Conservation (phyloP, 30 jellyfish, hydroid and myxozoan species). For the Turritopsis rubra region DNA sequence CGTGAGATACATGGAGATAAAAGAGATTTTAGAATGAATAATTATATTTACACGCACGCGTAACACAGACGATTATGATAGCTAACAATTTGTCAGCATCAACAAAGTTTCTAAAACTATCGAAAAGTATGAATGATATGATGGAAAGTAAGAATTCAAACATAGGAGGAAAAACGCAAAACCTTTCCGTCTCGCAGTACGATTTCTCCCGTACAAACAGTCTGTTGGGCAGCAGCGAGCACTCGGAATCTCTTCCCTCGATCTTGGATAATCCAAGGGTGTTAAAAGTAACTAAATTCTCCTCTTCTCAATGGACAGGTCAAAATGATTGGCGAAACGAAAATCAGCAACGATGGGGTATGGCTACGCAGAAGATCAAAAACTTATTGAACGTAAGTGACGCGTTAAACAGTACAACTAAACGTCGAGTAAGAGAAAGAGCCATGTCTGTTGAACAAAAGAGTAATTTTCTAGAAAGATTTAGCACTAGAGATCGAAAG, state of each 20-base stretch:
- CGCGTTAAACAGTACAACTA: constrained; percentile 12
- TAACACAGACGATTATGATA: neutral
- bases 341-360: constrained; percentile 6
- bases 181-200: neutral
- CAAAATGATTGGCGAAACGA: constrained; percentile 20
- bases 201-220: neutral
- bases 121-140: neutral
- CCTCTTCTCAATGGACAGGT: constrained; percentile 17
- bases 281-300: neutral
- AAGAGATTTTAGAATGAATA: neutral
- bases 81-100: neutral
- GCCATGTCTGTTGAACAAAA: constrained; percentile 32
- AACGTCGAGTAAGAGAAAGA: constrained; percentile 3
- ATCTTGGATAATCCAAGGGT: neutral
- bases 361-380: constrained; percentile 27
- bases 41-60: neutral
- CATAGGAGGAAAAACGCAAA: neutral
- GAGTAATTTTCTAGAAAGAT: constrained; percentile 23
- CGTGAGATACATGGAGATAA: neutral
- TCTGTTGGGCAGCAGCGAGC: neutral
- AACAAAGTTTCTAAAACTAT: neutral
- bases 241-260: constrained; percentile 15
- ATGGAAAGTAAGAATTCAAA: neutral
- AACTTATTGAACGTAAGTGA: constrained; percentile 4
- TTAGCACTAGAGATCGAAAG: constrained; percentile 43